Evolutionary conservation across 2,113 vertebrate species (phyloP).

Genomic region (rabbit (Oryctolagus cuniculus)): mOryCun1.1 NC_091445.1:42676001-42676500

Average conservation of each 20-base stretch:
- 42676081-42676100: background rate
- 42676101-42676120: background rate
- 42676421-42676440: background rate
- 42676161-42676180: background rate
- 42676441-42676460: background rate
- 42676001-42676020: background rate
- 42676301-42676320: background rate
- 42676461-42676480: too few species aligned
- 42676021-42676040: background rate
- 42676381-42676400: background rate
- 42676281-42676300: background rate
- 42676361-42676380: background rate
- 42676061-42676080: background rate
- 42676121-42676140: background rate
- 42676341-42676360: background rate
- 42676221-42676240: too few species aligned
- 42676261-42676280: background rate
- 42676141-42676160: background rate
- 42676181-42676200: background rate
- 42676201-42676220: background rate
- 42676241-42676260: background rate
- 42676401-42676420: background rate
- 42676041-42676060: background rate
- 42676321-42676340: background rate
- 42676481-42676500: background rate